A percentile compares a stretch with the other conserved stretches of the same genome.
phyloP scores from a whole-genome alignment of 2,113 vertebrate genomes.

The Poeciliopsis prolifica region DNA sequence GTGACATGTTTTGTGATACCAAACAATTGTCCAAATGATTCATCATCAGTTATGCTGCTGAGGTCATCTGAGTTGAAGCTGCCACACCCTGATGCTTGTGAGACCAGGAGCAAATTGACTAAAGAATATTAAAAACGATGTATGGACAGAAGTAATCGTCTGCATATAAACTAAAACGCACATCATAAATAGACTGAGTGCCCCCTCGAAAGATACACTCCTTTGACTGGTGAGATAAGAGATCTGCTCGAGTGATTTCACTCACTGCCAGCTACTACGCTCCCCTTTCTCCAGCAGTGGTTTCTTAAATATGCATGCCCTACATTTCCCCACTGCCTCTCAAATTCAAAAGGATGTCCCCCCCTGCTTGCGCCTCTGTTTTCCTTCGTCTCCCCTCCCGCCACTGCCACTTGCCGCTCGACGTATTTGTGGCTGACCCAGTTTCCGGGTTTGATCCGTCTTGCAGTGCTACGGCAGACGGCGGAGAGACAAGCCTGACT shows the following conservation, averaged over 20 bases:
- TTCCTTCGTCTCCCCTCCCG: slow-evolving; percentile 49
- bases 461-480: slow-evolving; percentile 55
- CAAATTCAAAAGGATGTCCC: slow-evolving; percentile 72
- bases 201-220: slow-evolving; percentile 56
- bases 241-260: slow-evolving; percentile 53
- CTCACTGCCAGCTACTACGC: slow-evolving; percentile 56
- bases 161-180: slow-evolving; percentile 26
- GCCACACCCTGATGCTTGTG: slow-evolving; percentile 11
- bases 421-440: slow-evolving; percentile 80
- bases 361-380: slow-evolving; percentile 54
- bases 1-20: not conserved
- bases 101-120: slow-evolving; percentile 27
- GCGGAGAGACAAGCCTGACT: slow-evolving; percentile 43
- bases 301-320: slow-evolving; percentile 79
- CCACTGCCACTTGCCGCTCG: slow-evolving; percentile 49
- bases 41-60: not conserved
- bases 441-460: slow-evolving; percentile 77
- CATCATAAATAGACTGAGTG: slow-evolving; percentile 29
- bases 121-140: slow-evolving; percentile 11
- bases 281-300: slow-evolving; percentile 59
- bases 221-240: slow-evolving; percentile 42
- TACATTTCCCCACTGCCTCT: slow-evolving; percentile 73
- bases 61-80: slow-evolving; percentile 34
- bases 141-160: slow-evolving; percentile 22
- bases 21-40: not conserved